A percentile compares a stretch with the other conserved stretches of the same genome.
These are phyloP conservation scores for Anguilla obscura DNA, from an alignment of 2,797 vertebrate genomes.

Conservation along the genomic window DNA sequence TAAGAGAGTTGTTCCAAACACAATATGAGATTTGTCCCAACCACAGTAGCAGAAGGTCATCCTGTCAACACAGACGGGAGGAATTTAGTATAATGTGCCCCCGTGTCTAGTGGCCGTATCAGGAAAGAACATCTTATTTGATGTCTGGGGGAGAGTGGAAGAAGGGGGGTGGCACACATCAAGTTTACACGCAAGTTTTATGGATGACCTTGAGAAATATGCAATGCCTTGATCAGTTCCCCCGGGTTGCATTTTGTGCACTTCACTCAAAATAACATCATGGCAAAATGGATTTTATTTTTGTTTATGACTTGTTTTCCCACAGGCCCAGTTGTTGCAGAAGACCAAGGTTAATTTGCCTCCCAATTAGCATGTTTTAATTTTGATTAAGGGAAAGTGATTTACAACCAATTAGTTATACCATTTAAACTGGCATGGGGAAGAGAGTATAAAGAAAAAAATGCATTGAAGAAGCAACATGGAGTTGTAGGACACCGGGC, in stretches of 20 bases:
- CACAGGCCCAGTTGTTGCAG: constrained; percentile 11
- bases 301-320: not conserved
- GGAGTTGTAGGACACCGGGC: not conserved
- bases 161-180: not conserved
- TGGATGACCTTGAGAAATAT: not conserved
- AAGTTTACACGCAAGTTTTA: not conserved
- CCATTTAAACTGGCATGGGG: constrained; percentile 4
- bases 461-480: not conserved
- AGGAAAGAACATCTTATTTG: not conserved
- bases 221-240: not conserved
- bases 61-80: constrained; percentile 8
- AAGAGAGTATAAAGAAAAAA: not conserved
- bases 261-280: constrained; percentile 1
- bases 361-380: constrained; percentile 17
- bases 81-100: constrained; percentile 7
- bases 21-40: not conserved
- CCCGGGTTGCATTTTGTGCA: not conserved
- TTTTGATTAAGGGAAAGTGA: constrained; percentile 19
- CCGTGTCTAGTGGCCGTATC: not conserved
- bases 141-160: not conserved
- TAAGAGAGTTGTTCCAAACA: not conserved
- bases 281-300: not conserved
- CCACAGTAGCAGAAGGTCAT: constrained; percentile 6
- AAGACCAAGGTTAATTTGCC: constrained; percentile 6
- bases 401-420: constrained; percentile 16